Conservation (phyloP, 2,888 invertebrate species). For the Branchellion lobata region DNA sequence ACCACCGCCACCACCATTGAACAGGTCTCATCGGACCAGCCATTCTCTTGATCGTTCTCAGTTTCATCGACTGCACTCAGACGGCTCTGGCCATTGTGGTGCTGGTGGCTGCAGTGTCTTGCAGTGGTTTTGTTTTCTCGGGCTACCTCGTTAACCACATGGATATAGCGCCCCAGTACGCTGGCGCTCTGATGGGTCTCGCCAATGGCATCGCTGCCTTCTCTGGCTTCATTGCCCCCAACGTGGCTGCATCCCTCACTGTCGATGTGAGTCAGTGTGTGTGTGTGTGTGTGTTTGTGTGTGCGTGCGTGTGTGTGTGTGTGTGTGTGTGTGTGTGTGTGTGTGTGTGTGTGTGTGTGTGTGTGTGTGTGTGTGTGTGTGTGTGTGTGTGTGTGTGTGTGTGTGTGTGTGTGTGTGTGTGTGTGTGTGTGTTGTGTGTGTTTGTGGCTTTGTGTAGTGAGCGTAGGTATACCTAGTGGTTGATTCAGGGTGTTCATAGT, state of each 20-base stretch:
- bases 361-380: background rate
- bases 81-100: conserved; percentile 56
- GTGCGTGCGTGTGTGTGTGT: conserved; percentile 18
- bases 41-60: conserved; percentile 56
- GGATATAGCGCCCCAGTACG: conserved; percentile 61
- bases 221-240: conserved; percentile 60
- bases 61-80: conserved; percentile 58
- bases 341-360: conserved; percentile 14
- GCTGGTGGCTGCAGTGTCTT: conserved; percentile 57
- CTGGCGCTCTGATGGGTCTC: conserved; percentile 61
- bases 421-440: no score
- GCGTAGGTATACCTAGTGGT: no score
- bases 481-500: no score
- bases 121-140: conserved; percentile 58
- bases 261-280: conserved; percentile 46
- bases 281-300: no score
- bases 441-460: no score
- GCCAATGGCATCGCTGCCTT: conserved; percentile 61
- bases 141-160: conserved; percentile 62
- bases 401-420: no score
- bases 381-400: no score
- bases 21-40: conserved; percentile 59
- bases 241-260: conserved; percentile 58
- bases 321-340: conserved; percentile 18
- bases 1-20: background rate